Evolutionary conservation across 2,888 invertebrate species (phyloP).

Genomic region (Stegophylla sp.): DNA sequence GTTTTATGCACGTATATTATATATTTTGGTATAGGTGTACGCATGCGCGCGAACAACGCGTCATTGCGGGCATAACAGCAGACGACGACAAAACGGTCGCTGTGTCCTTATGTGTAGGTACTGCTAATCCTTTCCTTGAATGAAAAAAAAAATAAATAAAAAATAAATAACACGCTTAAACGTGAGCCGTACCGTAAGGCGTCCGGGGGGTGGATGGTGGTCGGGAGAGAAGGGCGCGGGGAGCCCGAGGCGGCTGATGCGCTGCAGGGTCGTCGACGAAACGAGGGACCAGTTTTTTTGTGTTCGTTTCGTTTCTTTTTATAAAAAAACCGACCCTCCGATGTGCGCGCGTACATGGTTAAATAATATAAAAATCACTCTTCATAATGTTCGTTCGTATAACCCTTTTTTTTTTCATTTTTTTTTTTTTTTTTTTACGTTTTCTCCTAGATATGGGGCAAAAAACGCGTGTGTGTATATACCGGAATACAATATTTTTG

Average conservation of each 20-base stretch:
- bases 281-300: slow-evolving; percentile 57
- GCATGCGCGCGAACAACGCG: background rate
- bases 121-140: slow-evolving; percentile 54
- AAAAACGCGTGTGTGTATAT: slow-evolving; percentile 3
- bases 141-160: slow-evolving; percentile 18
- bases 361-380: slow-evolving; percentile 57
- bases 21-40: too few species aligned
- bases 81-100: slow-evolving; percentile 55
- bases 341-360: background rate
- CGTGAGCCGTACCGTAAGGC: too few species aligned
- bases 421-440: background rate
- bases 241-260: background rate
- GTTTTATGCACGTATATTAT: too few species aligned
- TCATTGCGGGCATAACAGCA: background rate
- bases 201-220: background rate
- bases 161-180: background rate
- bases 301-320: slow-evolving; percentile 55
- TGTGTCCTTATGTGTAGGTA: background rate
- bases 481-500: slow-evolving; percentile 45
- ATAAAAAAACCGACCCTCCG: slow-evolving; percentile 49
- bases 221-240: too few species aligned
- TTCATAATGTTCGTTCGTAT: slow-evolving; percentile 47
- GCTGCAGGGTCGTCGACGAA: background rate
- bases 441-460: slow-evolving; percentile 51
- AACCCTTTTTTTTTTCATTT: slow-evolving; percentile 40